Evolutionary conservation across 2,113 vertebrate species (phyloP).

Genomic region (Apus apus): DNA sequence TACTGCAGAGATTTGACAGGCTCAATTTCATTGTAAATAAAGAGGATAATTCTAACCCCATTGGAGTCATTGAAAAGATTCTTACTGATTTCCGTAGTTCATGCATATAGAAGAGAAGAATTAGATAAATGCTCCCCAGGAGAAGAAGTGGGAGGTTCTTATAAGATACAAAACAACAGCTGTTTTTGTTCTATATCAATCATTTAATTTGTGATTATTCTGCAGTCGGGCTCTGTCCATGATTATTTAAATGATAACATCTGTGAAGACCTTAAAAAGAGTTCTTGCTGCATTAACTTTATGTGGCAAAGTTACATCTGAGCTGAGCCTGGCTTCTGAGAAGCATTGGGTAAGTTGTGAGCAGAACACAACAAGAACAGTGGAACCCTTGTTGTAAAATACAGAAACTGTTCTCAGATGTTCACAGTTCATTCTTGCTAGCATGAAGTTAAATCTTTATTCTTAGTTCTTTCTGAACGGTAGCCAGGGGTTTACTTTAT

Average conservation of each 20-base stretch:
- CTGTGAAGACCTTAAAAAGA: background rate
- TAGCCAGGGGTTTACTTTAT: background rate
- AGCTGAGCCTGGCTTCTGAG: background rate
- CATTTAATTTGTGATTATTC: background rate
- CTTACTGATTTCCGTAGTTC: background rate
- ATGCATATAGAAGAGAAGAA: background rate
- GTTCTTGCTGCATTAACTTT: background rate
- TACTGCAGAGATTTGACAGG: background rate
- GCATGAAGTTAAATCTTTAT: background rate
- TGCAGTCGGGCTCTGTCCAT: background rate
- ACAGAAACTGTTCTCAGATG: background rate
- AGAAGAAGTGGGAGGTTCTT: background rate
- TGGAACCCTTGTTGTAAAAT: background rate
- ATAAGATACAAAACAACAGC: background rate
- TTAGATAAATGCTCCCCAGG: background rate
- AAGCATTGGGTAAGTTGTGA: background rate
- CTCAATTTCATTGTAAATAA: constrained; percentile 12
- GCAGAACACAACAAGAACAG: background rate
- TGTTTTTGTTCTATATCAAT: background rate
- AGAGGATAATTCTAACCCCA: background rate
- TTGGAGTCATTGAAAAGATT: background rate
- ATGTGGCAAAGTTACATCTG: background rate
- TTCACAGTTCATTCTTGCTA: background rate
- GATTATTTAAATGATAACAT: background rate
- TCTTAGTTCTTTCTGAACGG: background rate